Base-by-base conservation (phyloP, 2,113 vertebrate genomes). In the Scatophagus argus region DNA sequence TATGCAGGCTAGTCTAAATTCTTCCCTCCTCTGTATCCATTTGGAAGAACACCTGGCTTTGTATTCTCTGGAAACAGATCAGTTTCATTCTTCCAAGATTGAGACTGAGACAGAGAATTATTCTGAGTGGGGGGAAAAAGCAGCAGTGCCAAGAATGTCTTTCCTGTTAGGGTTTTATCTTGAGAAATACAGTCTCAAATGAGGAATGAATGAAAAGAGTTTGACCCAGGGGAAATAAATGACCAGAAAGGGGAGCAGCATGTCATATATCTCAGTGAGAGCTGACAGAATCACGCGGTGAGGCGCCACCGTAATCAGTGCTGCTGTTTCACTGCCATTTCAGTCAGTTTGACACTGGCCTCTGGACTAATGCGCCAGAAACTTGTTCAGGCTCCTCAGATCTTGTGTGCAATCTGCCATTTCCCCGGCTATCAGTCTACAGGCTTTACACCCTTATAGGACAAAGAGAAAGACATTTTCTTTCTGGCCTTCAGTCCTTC, bases 271-370 rank as follows among this genome's bases (percentile, higher is more conserved):
- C 52, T 86, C 73, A 9, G 58, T n/a, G 4, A 72, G 44, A 59
- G 44, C 19, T 78, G 83, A 65, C 73, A 79, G 63, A n/a, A 21
- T 80, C 59, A 32, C 19, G 8, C 6, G 5, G 23, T 39, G 55
- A 66, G 81, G 85, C 46, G 12, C 79, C 76, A 71, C 72, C 21
- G 11, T 70, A 38, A 83, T 84, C 76, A 79, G 73, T 81, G 59
- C 32, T 61, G 38, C 67, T 38, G 29, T 86, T 78, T 61, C 13
- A 25, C 56, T 81, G 74, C 43, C 67, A 56, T 79, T 78, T 69
- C 60, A 78, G 68, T 74, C 38, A 39, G 47, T 58, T 74, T 79
- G 64, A 71, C 73, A 77, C 25, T 38, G 56, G 71, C 36, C 59
- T 68, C 27, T 65, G 38, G 41, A 46, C 58, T 44, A 36, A 63